These are phyloP conservation scores for Regulus satrapa DNA, from an alignment of 2,113 vertebrate genomes.

Conservation along the genomic window DNA sequence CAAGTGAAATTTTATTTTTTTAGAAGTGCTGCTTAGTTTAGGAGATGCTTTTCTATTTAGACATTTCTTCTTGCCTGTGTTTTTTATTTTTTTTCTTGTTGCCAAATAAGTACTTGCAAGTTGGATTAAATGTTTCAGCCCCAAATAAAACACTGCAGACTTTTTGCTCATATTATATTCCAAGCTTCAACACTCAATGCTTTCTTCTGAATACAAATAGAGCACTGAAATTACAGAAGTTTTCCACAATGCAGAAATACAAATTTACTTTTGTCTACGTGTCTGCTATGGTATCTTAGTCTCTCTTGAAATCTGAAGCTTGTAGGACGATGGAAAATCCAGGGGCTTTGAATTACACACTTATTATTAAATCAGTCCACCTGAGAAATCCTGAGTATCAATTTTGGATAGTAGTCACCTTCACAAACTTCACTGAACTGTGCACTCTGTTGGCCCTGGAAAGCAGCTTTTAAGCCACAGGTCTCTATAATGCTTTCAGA, in stretches of 20 bases:
- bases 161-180: background rate
- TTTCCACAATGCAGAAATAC: background rate
- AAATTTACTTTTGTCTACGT: background rate
- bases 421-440: background rate
- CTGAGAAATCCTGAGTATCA: background rate
- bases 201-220: background rate
- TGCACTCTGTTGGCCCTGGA: background rate
- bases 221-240: background rate
- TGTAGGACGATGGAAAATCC: background rate
- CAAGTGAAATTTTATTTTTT: background rate
- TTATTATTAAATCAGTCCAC: background rate
- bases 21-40: background rate
- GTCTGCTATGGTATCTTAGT: background rate
- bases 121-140: background rate
- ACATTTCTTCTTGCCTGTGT: background rate
- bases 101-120: background rate
- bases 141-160: background rate
- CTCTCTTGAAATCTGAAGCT: background rate
- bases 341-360: background rate
- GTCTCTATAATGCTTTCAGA: background rate
- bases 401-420: background rate
- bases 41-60: background rate
- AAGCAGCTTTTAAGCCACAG: background rate
- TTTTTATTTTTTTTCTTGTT: background rate
- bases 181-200: background rate